Conservation (phyloP, 2,113 vertebrate genomes). For the Xenopus borealis region DNA sequence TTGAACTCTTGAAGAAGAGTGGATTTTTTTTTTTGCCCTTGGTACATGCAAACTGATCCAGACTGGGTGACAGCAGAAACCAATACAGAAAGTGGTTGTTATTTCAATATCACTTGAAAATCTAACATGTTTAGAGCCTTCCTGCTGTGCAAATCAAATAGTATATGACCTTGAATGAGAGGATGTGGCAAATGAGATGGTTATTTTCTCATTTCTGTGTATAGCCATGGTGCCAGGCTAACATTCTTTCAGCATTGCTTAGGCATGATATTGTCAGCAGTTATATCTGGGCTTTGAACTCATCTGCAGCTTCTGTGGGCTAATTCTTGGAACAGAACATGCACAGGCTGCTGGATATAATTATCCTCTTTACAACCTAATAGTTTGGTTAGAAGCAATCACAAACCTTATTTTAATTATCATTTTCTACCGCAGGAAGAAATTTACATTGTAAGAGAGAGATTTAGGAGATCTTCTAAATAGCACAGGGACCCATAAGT, state of each 20-base stretch:
- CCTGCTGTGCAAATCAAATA: neutral
- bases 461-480: too few relatives aligned
- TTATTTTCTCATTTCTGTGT: conserved; percentile 59
- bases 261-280: conserved; percentile 57
- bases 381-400: too few relatives aligned
- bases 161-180: conserved; percentile 15
- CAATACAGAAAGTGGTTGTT: neutral
- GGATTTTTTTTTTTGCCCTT: neutral
- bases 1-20: neutral
- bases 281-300: conserved; percentile 65
- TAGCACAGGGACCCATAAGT: too few relatives aligned
- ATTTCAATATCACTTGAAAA: neutral
- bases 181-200: conserved; percentile 50
- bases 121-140: conserved; percentile 2
- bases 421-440: too few relatives aligned
- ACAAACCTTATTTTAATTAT: too few relatives aligned
- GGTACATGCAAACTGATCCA: neutral
- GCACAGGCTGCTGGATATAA: too few relatives aligned
- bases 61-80: neutral
- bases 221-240: conserved; percentile 56
- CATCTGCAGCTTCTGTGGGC: conserved; percentile 54
- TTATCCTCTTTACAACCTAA: too few relatives aligned
- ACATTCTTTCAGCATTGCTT: conserved; percentile 54
- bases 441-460: too few relatives aligned
- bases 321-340: conserved; percentile 49